phyloP scores from a whole-genome alignment of 2,888 invertebrate genomes.

The Polyommatus iphigenia region DNA sequence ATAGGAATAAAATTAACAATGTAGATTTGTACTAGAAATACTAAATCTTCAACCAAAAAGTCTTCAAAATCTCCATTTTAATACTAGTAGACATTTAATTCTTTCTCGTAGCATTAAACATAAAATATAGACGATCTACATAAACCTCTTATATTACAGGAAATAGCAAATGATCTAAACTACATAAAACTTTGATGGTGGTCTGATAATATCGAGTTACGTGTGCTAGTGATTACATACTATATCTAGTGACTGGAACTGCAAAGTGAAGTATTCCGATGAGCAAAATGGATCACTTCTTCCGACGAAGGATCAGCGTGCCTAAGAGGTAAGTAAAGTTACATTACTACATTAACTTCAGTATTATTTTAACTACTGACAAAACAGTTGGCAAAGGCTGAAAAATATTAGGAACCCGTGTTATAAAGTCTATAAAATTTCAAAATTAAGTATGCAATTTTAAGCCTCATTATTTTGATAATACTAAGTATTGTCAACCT shows the following conservation, averaged over 20 bases:
- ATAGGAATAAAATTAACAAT: background rate
- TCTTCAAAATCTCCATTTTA: background rate
- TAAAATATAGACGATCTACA: background rate
- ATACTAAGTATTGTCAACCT: too few species aligned
- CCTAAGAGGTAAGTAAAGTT: constrained; percentile 66
- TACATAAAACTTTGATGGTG: background rate
- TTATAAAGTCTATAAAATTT: too few species aligned
- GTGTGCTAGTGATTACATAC: background rate
- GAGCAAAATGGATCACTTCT: constrained; percentile 75
- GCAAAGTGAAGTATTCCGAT: constrained; percentile 57
- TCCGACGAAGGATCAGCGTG: constrained; percentile 73
- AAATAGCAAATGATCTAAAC: background rate
- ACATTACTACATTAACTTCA: background rate
- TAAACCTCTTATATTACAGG: constrained; percentile 13
- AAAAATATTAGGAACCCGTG: too few species aligned
- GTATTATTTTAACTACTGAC: too few species aligned
- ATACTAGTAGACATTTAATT: background rate
- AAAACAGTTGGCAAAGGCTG: too few species aligned
- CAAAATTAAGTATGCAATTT: too few species aligned
- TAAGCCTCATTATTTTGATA: too few species aligned
- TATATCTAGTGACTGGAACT: constrained; percentile 38
- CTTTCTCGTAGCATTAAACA: background rate
- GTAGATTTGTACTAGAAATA: background rate
- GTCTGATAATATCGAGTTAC: background rate
- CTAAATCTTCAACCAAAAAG: background rate